These are phyloP conservation scores for Clinocottus analis DNA, from an alignment of 2,113 vertebrate species.

Conservation along the genomic window DNA sequence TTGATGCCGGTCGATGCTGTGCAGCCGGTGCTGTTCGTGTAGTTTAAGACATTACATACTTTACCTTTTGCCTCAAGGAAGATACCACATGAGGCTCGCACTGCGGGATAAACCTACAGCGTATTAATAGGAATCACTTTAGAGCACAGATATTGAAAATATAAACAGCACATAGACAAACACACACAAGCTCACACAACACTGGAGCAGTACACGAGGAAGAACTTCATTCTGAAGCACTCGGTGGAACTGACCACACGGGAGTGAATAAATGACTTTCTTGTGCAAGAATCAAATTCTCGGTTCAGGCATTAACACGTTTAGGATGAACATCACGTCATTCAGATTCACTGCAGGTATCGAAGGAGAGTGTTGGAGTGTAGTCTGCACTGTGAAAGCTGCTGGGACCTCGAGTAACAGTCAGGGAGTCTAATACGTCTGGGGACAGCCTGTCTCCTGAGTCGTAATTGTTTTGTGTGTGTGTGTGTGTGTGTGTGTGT, in stretches of 20 bases:
- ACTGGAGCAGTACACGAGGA: neutral
- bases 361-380: conserved; percentile 12
- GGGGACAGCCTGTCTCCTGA: conserved; percentile 33
- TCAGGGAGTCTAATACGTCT: conserved; percentile 1
- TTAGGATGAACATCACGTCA: conserved; percentile 20
- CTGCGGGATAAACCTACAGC: neutral
- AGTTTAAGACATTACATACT: neutral
- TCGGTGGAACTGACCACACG: neutral
- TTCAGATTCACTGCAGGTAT: conserved; percentile 23
- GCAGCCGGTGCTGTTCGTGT: neutral
- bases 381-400: conserved; percentile 28
- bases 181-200: no score
- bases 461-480: conserved; percentile 2
- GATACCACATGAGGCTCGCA: neutral
- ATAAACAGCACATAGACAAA: neutral
- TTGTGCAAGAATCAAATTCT: conserved; percentile 8
- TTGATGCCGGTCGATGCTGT: conserved; percentile 1
- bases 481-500: neutral
- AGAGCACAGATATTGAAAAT: neutral
- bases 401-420: conserved; percentile 17
- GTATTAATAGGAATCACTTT: neutral
- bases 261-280: neutral
- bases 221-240: neutral
- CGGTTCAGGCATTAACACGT: conserved; percentile 5
- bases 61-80: neutral